These are phyloP conservation scores for Meta bourneti DNA, from an alignment of 2,888 invertebrate genomes.

Conservation along the genomic window DNA sequence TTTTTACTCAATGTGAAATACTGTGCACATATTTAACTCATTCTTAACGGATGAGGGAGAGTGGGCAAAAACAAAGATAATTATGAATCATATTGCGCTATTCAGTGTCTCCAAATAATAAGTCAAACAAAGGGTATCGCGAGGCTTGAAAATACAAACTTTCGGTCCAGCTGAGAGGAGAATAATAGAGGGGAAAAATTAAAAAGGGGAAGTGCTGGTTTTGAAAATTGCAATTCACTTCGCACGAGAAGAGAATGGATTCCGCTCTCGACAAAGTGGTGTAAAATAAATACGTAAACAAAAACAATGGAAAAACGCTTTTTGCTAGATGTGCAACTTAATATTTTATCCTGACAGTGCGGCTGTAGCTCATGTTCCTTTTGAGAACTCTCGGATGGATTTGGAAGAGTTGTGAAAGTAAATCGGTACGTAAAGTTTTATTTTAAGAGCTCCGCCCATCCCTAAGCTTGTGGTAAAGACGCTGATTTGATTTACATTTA, in stretches of 20 bases:
- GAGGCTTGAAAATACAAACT: constrained; percentile 51
- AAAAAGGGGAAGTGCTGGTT: constrained; percentile 49
- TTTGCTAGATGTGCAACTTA: background rate
- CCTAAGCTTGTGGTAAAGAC: too few species aligned
- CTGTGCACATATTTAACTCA: constrained; percentile 63
- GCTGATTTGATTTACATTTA: too few species aligned
- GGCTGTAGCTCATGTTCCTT: background rate
- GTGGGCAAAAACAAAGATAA: constrained; percentile 69
- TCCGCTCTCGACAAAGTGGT: background rate
- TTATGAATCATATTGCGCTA: constrained; percentile 73
- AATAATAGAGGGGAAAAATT: constrained; percentile 27
- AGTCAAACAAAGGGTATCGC: constrained; percentile 64
- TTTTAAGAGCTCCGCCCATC: too few species aligned
- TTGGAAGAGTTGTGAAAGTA: too few species aligned
- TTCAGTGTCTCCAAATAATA: constrained; percentile 73
- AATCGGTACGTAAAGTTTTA: too few species aligned
- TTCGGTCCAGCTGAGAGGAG: constrained; percentile 64
- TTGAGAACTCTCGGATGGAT: too few species aligned
- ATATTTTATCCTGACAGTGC: background rate
- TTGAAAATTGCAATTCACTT: constrained; percentile 60
- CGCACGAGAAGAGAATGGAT: constrained; percentile 4
- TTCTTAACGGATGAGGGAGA: constrained; percentile 51
- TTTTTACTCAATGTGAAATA: constrained; percentile 56
- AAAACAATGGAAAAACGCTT: background rate
- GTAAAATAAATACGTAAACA: background rate